Evolutionary conservation across 2,113 vertebrate genomes (phyloP), one percentile per base, ranked within the genome.

Genomic region (Emydura subglobosa): DNA sequence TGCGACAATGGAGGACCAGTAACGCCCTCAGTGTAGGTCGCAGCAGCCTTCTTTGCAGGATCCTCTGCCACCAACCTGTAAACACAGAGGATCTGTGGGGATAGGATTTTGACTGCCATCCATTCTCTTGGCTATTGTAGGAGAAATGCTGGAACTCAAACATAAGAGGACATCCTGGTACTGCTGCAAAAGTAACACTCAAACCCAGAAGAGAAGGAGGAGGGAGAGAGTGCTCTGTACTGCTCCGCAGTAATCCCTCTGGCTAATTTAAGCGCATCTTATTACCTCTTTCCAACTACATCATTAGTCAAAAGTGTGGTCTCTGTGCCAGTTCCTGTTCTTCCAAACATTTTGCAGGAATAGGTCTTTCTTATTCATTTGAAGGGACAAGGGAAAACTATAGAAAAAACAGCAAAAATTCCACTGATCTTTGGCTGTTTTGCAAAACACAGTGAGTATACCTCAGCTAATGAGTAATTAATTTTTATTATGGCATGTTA

Each of bases 371-470:
- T 57, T n/a, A 11, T 22, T 88, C 49, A 2, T 8, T 72, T 39
- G 65, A n/a, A 72, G 65, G 19, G 39, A 39, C n/a, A 39, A 72
- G 65, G 17, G 65, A 39, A 72, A 39, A 72, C 65, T 72, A 39
- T 9, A 68, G n/a, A 13, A 59, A 27, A 83, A 47, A 13, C 81
- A 84, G 17, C 44, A 79, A 44, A 8, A 81, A 84, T 50, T 57
- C 5, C 22, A 47, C 17, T 17, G 4, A 19, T 54, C n/a, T 7
- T 22, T n/a, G 31, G 51, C 17, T 24, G 17, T 27, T 7, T 10
- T 82, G 2, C 51, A n/a, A 5, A 89, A 47, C 0, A 34, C 2
- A 14, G 3, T 6, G 10, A 49, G 49, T 10, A 2, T 3, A 11
- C 31, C 82, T 81, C 22, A 85, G 88, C 54, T 44, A 14, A 0